These are phyloP conservation scores for Gephyroberyx darwinii DNA, from an alignment of 2,797 vertebrate genomes.

Conservation along the genomic window DNA sequence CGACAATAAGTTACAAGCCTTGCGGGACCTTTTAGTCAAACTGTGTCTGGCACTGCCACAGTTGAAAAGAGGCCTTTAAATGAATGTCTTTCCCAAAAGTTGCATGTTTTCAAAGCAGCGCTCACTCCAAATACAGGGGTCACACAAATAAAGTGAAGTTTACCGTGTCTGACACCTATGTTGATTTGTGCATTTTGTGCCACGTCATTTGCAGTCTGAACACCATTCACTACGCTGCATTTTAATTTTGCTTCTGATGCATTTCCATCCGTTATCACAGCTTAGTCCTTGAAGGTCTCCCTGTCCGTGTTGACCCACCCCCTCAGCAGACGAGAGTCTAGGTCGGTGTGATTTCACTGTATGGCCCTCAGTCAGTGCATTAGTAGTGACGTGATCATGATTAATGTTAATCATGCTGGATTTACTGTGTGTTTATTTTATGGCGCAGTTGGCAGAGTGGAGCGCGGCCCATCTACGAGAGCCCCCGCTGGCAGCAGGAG, in stretches of 20 bases:
- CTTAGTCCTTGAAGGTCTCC: conserved; percentile 22
- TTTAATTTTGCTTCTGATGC: conserved; percentile 42
- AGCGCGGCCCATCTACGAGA: conserved; percentile 55
- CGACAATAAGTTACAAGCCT: conserved; percentile 92
- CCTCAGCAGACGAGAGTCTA: conserved; percentile 46
- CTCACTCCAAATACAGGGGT: conserved; percentile 58
- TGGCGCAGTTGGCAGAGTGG: conserved; percentile 69
- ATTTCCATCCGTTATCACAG: conserved; percentile 41
- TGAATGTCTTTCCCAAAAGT: conserved; percentile 68
- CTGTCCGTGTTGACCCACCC: conserved; percentile 25
- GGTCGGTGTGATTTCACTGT: conserved; percentile 65
- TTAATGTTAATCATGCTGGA: conserved; percentile 79
- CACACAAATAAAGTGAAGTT: conserved; percentile 64
- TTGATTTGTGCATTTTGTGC: conserved; percentile 47
- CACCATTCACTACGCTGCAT: conserved; percentile 12
- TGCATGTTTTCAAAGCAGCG: conserved; percentile 64
- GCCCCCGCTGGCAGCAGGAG: conserved; percentile 69
- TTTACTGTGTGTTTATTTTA: conserved; percentile 83
- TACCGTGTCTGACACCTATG: conserved; percentile 57
- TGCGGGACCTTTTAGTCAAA: conserved; percentile 84
- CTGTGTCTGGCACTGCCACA: conserved; percentile 76
- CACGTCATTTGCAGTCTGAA: conserved; percentile 22
- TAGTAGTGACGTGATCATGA: conserved; percentile 78
- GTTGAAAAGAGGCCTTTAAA: conserved; percentile 72
- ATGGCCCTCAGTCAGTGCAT: conserved; percentile 65